phyloP scores from a whole-genome alignment of 2,888 invertebrate genomes.

The Nephrotoma flavescens region DNA sequence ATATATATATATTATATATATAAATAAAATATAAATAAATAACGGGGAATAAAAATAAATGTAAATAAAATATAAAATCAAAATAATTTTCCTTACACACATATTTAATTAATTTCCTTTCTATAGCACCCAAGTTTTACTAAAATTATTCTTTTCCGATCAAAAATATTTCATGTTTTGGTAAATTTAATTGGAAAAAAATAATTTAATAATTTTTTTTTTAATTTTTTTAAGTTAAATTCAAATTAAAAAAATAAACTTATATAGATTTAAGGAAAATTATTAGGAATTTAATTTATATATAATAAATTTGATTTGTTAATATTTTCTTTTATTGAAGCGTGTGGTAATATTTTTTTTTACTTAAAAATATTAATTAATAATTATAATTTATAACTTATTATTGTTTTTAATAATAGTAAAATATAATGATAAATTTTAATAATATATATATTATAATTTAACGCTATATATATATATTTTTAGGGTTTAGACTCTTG shows the following conservation, averaged over 20 bases:
- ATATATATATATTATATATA: neutral
- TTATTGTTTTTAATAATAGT: neutral
- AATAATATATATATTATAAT: neutral
- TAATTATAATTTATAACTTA: neutral
- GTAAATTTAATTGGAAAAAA: neutral
- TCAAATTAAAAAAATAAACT: neutral
- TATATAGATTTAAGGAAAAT: neutral
- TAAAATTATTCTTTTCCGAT: neutral
- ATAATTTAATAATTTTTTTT: neutral
- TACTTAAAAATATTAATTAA: neutral
- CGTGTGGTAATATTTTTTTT: neutral
- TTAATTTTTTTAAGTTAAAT: neutral
- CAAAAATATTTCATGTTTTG: neutral
- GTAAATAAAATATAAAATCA: neutral
- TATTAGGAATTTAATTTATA: neutral
- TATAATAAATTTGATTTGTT: neutral
- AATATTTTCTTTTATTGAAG: neutral
- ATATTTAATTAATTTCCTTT: neutral
- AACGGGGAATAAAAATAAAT: neutral
- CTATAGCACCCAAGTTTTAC: conserved; percentile 4
- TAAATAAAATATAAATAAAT: neutral
- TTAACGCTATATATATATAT: neutral
- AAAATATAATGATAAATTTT: conserved; percentile 1
- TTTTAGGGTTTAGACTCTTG: neutral
- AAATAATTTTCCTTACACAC: neutral